phyloP scores from a whole-genome alignment of 2,113 vertebrate genomes.

The Corydoras sp. region DNA sequence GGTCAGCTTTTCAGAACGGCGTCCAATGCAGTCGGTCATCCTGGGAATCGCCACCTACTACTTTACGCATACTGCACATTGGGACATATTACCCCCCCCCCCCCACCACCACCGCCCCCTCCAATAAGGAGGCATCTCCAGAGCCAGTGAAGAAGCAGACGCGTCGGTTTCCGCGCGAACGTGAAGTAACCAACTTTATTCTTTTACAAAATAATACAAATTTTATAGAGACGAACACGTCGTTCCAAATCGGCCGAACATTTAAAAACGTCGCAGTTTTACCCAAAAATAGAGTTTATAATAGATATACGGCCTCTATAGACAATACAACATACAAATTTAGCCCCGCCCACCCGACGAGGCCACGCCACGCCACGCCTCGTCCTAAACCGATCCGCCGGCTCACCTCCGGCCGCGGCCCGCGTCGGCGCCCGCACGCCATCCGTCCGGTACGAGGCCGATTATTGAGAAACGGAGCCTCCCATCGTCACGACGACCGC shows the following conservation, averaged over 20 bases:
- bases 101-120: no score
- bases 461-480: background rate
- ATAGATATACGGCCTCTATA: conserved; percentile 44
- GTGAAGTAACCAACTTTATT: conserved; percentile 67
- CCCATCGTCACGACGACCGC: no score
- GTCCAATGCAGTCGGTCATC: no score
- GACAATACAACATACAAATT: conserved; percentile 41
- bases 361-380: background rate
- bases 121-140: no score
- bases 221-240: conserved; percentile 69
- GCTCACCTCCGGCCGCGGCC: no score
- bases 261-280: conserved; percentile 57
- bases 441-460: conserved; percentile 13
- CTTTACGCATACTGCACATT: no score
- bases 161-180: background rate
- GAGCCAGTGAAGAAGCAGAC: background rate
- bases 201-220: conserved; percentile 93
- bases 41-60: no score
- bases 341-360: conserved; percentile 33
- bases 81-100: no score
- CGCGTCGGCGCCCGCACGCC: no score
- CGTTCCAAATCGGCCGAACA: conserved; percentile 71
- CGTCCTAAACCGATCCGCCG: no score
- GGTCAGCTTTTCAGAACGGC: no score
- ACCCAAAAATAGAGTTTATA: conserved; percentile 81